These are phyloP conservation scores for Pseudonaja textilis DNA, from an alignment of 2,113 vertebrate genomes.

Conservation along the genomic window DNA sequence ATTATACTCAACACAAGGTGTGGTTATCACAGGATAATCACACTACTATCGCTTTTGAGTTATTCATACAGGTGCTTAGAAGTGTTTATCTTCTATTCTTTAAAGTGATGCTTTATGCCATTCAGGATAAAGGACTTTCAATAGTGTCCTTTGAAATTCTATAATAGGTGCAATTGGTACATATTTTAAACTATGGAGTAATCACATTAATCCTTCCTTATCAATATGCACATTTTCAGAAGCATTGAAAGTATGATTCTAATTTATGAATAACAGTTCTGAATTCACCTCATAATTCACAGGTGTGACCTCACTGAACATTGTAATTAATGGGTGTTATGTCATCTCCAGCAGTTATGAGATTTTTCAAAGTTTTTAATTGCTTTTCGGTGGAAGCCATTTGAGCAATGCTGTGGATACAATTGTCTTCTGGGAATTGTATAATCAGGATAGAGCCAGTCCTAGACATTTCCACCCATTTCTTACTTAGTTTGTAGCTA, in stretches of 20 bases:
- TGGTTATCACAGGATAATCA: conserved; percentile 38
- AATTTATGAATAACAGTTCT: conserved; percentile 40
- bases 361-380: conserved; percentile 50
- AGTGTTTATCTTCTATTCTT: conserved; percentile 19
- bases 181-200: neutral
- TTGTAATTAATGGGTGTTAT: conserved; percentile 44
- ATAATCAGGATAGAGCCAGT: conserved; percentile 32
- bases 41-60: neutral
- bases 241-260: conserved; percentile 39
- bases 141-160: neutral
- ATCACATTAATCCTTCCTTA: neutral
- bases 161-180: neutral
- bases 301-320: conserved; percentile 43
- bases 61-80: conserved; percentile 18
- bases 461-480: neutral
- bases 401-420: conserved; percentile 52
- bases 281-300: conserved; percentile 47
- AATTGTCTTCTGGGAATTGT: conserved; percentile 13
- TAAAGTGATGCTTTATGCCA: conserved; percentile 23
- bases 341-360: conserved; percentile 35
- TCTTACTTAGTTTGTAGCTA: neutral
- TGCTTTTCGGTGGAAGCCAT: conserved; percentile 50
- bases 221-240: neutral
- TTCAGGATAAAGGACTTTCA: neutral
- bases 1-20: conserved; percentile 17